Conservation (phyloP, 2,888 invertebrate species). For the Cylindroiulus punctatus region DNA sequence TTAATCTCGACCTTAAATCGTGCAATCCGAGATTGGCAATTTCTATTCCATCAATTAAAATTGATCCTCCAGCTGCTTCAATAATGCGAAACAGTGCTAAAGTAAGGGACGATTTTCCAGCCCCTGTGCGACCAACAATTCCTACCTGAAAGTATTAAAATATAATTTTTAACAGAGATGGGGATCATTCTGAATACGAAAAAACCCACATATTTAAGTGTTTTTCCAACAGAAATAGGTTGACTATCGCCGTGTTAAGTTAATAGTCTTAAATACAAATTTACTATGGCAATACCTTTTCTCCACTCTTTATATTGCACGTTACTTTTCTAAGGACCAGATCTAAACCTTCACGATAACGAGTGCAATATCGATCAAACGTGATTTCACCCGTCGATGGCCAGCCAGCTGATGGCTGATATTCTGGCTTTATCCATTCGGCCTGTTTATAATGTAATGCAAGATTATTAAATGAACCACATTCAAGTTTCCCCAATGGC, state of each 20-base stretch:
- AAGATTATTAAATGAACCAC: neutral
- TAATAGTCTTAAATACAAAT: neutral
- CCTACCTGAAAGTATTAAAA: slow-evolving; percentile 71
- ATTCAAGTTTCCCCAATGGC: neutral
- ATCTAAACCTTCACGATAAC: slow-evolving; percentile 64
- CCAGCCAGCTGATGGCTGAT: slow-evolving; percentile 61
- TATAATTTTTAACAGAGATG: neutral
- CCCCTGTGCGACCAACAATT: slow-evolving; percentile 90
- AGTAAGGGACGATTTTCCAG: slow-evolving; percentile 91
- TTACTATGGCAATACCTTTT: slow-evolving; percentile 62
- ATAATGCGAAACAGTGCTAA: slow-evolving; percentile 89
- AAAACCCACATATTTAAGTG: no score
- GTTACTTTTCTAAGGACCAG: slow-evolving; percentile 62
- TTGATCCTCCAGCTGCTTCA: slow-evolving; percentile 82
- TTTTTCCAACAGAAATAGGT: neutral
- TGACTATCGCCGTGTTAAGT: neutral
- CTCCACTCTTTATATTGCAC: slow-evolving; percentile 61
- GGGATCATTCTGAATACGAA: neutral
- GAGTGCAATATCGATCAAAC: slow-evolving; percentile 62
- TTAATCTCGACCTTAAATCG: slow-evolving; percentile 65
- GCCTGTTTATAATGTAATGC: slow-evolving; percentile 72
- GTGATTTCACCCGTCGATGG: slow-evolving; percentile 63
- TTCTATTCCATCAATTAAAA: slow-evolving; percentile 84
- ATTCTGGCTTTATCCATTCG: slow-evolving; percentile 74
- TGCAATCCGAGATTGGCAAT: slow-evolving; percentile 78